Percentiles rank a stretch among this genome's conserved stretches.
Conservation (phyloP, 1,140 invertebrate species). For the Dinothrombium tinctorium region DNA sequence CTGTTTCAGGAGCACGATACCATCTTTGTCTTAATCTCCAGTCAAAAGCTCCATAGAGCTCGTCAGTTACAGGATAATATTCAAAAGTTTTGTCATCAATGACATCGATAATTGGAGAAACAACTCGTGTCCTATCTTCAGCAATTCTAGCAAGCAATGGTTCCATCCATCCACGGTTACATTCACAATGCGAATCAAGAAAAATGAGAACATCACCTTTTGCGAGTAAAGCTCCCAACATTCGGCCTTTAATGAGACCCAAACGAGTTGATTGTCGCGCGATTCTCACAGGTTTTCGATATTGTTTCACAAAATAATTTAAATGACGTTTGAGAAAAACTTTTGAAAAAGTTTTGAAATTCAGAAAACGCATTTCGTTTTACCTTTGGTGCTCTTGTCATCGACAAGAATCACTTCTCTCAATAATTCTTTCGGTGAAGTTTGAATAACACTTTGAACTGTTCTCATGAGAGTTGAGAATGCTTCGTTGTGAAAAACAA, state of each 20-base stretch:
- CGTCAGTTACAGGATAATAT: conserved; percentile 32
- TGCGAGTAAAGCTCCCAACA: conserved; percentile 49
- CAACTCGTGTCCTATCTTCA: conserved; percentile 19
- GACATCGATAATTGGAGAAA: conserved; percentile 35
- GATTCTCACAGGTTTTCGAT: too few species aligned
- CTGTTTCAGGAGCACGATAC: conserved; percentile 30
- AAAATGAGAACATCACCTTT: conserved; percentile 65
- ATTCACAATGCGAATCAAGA: conserved; percentile 82
- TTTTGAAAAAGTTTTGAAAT: conserved; percentile 29
- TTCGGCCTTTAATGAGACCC: conserved; percentile 58
- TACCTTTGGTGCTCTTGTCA: conserved; percentile 81
- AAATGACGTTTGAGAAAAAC: conserved; percentile 51
- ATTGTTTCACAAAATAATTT: too few species aligned
- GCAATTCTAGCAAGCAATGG: conserved; percentile 52
- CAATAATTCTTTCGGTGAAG: conserved; percentile 48
- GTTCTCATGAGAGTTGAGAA: conserved; percentile 67
- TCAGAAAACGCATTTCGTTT: too few species aligned
- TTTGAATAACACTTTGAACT: conserved; percentile 54
- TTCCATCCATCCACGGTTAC: conserved; percentile 33
- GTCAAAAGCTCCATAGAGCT: conserved; percentile 32
- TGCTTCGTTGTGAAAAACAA: conserved; percentile 81
- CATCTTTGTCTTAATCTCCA: conserved; percentile 37
- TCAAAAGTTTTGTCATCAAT: conserved; percentile 33
- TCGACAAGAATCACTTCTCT: conserved; percentile 77
- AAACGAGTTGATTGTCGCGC: conserved; percentile 42